These are phyloP conservation scores for Crotalus horridus DNA, from an alignment of 2,113 vertebrate genomes.

Conservation along the genomic window DNA sequence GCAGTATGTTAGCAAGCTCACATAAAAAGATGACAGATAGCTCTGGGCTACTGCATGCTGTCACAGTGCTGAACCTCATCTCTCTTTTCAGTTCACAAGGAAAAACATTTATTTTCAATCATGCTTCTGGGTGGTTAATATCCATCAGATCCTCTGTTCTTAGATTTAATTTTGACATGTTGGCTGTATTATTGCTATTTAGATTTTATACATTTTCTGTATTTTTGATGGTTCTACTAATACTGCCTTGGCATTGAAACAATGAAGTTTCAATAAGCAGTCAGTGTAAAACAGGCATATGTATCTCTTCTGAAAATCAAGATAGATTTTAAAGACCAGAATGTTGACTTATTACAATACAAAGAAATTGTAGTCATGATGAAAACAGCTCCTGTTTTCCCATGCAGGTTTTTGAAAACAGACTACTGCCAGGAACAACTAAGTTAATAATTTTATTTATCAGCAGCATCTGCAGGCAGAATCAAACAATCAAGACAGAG, in stretches of 20 bases:
- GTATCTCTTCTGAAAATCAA: not conserved
- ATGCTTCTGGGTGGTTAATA: not conserved
- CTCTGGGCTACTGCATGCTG: not conserved
- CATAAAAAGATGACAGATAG: not conserved
- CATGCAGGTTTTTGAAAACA: not conserved
- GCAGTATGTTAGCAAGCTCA: not conserved
- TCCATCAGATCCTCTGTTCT: not conserved
- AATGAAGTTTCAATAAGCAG: not conserved
- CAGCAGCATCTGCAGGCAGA: not conserved
- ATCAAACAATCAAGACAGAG: not conserved
- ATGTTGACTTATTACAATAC: no score
- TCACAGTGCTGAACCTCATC: not conserved
- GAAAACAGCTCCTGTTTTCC: not conserved
- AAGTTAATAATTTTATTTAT: not conserved
- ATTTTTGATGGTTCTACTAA: not conserved
- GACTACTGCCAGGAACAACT: not conserved
- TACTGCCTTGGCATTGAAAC: not conserved
- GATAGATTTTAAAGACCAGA: not conserved
- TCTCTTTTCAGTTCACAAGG: not conserved
- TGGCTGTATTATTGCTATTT: not conserved
- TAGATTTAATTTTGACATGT: not conserved
- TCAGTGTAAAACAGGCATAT: not conserved
- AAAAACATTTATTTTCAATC: not conserved
- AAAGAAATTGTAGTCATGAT: not conserved
- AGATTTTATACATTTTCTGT: not conserved